Conservation (phyloP, 2,113 vertebrate species). For the Semicossyphus pulcher region DNA sequence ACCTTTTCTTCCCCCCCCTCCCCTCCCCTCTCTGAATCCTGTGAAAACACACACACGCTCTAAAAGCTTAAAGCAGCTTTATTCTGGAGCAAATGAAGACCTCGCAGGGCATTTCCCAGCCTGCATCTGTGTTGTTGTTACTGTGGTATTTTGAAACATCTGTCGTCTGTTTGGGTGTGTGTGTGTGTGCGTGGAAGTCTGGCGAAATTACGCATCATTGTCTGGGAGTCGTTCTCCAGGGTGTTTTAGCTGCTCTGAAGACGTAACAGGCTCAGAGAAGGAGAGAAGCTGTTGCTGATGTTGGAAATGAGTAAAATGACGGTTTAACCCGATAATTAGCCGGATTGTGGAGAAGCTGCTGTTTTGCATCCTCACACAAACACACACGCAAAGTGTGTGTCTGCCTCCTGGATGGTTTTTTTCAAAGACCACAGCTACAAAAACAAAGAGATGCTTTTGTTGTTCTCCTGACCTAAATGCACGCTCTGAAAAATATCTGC, state of each 20-base stretch:
- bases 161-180: constrained; percentile 69
- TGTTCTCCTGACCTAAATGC: constrained; percentile 20
- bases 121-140: constrained; percentile 70
- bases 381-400: constrained; percentile 5
- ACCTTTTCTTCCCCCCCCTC: constrained; percentile 32
- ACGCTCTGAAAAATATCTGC: constrained; percentile 11
- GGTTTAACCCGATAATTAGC: constrained; percentile 36
- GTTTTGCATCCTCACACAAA: constrained; percentile 10
- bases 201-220: constrained; percentile 39
- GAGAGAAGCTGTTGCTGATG: too few relatives aligned
- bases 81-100: constrained; percentile 49
- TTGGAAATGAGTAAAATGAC: constrained; percentile 59
- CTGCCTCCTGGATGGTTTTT: constrained; percentile 1
- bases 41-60: constrained; percentile 32
- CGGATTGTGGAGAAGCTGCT: constrained; percentile 16
- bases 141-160: constrained; percentile 80
- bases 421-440: constrained; percentile 15
- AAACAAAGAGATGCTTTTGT: constrained; percentile 23
- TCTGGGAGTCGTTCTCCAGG: constrained; percentile 58
- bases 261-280: constrained; percentile 39
- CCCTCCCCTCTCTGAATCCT: constrained; percentile 20
- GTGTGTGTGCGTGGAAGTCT: constrained; percentile 39
- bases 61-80: constrained; percentile 52
- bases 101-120: constrained; percentile 67
- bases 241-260: constrained; percentile 56